Conservation (phyloP, 2,113 vertebrate genomes). For the Lycaon pictus region DNA sequence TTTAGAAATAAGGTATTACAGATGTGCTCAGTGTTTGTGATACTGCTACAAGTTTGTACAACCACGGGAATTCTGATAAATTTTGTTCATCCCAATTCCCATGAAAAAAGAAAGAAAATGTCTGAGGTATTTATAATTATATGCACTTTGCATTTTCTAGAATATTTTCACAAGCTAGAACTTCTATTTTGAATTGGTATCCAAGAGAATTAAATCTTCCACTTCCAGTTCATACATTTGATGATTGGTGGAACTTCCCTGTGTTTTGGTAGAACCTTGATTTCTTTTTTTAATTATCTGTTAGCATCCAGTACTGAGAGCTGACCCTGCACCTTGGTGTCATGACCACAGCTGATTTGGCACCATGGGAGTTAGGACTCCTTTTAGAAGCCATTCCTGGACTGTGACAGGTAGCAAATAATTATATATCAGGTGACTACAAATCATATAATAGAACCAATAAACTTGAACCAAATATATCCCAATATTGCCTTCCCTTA, state of each 20-base stretch:
- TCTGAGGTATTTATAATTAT: neutral
- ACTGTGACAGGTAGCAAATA: neutral
- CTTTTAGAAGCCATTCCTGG: neutral
- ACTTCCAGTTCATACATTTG: neutral
- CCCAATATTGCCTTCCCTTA: neutral
- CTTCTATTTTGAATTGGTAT: neutral
- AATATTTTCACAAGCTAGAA: slow-evolving; percentile 4
- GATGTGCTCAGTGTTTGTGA: neutral
- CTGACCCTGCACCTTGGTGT: neutral
- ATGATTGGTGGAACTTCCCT: neutral
- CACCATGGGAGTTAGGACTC: neutral
- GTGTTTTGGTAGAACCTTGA: neutral
- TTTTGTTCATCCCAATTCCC: neutral
- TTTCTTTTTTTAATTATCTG: neutral
- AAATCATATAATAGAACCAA: neutral
- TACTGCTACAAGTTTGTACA: neutral
- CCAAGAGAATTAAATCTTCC: neutral
- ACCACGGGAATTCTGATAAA: neutral
- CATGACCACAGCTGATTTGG: neutral
- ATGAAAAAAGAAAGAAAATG: neutral
- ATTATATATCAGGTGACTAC: neutral
- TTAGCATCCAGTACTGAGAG: neutral
- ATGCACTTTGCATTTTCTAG: neutral
- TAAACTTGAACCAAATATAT: neutral
- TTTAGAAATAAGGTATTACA: neutral